phyloP scores from a whole-genome alignment of 1,140 invertebrate genomes.

The Cydia pomonella region DNA sequence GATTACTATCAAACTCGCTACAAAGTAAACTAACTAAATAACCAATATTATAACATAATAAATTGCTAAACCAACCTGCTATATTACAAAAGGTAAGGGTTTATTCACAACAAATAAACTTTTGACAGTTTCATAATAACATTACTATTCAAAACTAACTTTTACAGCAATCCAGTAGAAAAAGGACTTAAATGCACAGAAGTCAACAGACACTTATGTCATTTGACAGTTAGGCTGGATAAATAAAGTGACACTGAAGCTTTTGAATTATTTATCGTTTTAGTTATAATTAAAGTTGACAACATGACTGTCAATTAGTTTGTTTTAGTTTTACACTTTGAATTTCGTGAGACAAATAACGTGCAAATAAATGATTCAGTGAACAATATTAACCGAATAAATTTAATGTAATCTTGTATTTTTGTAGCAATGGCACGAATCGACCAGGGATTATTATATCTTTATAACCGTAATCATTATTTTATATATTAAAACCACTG shows the following conservation, averaged over 20 bases:
- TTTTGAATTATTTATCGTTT: constrained; percentile 26
- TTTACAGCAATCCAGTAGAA: background rate
- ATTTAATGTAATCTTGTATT: no score
- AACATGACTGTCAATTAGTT: constrained; percentile 35
- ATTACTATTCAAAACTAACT: constrained; percentile 13
- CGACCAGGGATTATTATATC: no score
- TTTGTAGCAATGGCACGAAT: no score
- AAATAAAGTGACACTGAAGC: constrained; percentile 14
- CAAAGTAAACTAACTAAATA: background rate
- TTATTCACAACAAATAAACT: constrained; percentile 17
- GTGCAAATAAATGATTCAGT: no score
- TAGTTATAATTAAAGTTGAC: background rate
- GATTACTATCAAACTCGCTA: background rate
- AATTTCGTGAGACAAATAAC: no score
- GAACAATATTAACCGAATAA: no score
- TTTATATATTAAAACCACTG: no score
- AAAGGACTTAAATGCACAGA: background rate
- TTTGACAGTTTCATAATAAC: constrained; percentile 8
- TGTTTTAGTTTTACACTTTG: constrained; percentile 36
- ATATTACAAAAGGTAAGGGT: background rate
- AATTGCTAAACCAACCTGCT: background rate
- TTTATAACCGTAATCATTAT: no score
- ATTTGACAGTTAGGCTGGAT: background rate
- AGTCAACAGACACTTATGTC: background rate
- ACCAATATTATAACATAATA: background rate